These are phyloP conservation scores for Rhagium mordax DNA, from an alignment of 2,888 invertebrate genomes.

Conservation along the genomic window DNA sequence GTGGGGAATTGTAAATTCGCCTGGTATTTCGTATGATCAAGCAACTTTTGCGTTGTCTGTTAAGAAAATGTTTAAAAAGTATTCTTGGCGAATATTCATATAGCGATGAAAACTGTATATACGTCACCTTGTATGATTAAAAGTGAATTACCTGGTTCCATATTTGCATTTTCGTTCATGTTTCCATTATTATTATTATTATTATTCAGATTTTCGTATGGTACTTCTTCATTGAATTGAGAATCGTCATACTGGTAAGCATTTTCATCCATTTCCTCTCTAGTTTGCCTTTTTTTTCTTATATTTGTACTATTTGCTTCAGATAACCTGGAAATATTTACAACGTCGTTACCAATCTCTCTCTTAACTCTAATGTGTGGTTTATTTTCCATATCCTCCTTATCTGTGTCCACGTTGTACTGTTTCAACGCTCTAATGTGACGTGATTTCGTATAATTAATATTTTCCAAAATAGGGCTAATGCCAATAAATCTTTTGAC, in stretches of 20 bases:
- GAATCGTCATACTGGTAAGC: slow-evolving; percentile 30
- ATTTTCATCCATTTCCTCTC: not conserved
- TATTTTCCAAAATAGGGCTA: not conserved
- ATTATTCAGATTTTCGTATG: not conserved
- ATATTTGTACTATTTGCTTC: not conserved
- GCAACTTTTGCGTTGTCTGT: too few relatives aligned
- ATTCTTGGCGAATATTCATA: too few relatives aligned
- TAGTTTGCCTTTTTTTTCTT: slow-evolving; percentile 16
- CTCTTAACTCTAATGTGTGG: slow-evolving; percentile 4
- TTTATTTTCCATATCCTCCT: not conserved
- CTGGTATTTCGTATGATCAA: too few relatives aligned
- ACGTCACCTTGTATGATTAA: not conserved
- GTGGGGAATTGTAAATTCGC: too few relatives aligned
- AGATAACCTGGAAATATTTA: not conserved
- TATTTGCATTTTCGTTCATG: not conserved
- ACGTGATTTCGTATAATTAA: not conserved
- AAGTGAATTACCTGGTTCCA: not conserved
- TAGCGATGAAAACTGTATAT: too few relatives aligned
- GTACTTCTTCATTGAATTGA: slow-evolving; percentile 17
- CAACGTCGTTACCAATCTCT: not conserved
- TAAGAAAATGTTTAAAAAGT: too few relatives aligned
- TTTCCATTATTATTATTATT: not conserved
- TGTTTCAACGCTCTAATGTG: slow-evolving; percentile 11
- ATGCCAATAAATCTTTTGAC: slow-evolving; percentile 9
- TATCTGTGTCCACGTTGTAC: not conserved